Evolutionary conservation across 2,888 invertebrate species (phyloP), one percentile per base, ranked within the genome.

Genomic region (Dimorphilus gyrociliatus): DNA sequence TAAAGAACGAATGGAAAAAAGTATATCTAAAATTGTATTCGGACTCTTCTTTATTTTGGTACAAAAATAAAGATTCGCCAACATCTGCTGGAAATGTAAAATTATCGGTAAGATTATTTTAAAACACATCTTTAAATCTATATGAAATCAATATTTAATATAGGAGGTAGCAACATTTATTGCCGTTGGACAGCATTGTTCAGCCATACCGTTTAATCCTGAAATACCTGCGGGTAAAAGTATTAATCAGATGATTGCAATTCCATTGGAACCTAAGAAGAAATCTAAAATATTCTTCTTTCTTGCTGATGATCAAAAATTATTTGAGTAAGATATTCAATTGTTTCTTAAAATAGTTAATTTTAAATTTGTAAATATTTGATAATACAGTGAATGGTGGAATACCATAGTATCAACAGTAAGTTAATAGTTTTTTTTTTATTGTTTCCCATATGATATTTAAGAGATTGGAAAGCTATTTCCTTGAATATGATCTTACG

Each of bases 21-120:
- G 79, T 79, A 54, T 81, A 78, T 77, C 75, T 80, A 40, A 77
- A 79, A 27, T 66, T 81, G 2, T 79, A 79, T 60, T 78, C 78
- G 46, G 81, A 81, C 60, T 79, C 79, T 7, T 77, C 78, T 7
- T 71, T 82, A 66, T 76, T 78, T 14, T 80, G 79, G 75, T 81
- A 75, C 58, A 78, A 79, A 60, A 78, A 70, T 45, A 68, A 70
- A 42, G 68, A 66, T 3, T 66, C 58, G 46, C 51, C 52, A 36
- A 65, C 54, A 47, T 67, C 55, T 41, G 68, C 61, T 60, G 70
- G 54, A 40, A 60, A 60, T 23, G 49, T 67, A 19, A 69, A 75
- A 39, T 74, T 82, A 25, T 8, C 12, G 7, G 12, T 25, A 6
- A 12, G 25, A 12, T 6, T 6, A 6, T 12, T 8, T 8, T 25